Conservation (phyloP, 2,888 invertebrate genomes). For the Nowickia ferox region DNA sequence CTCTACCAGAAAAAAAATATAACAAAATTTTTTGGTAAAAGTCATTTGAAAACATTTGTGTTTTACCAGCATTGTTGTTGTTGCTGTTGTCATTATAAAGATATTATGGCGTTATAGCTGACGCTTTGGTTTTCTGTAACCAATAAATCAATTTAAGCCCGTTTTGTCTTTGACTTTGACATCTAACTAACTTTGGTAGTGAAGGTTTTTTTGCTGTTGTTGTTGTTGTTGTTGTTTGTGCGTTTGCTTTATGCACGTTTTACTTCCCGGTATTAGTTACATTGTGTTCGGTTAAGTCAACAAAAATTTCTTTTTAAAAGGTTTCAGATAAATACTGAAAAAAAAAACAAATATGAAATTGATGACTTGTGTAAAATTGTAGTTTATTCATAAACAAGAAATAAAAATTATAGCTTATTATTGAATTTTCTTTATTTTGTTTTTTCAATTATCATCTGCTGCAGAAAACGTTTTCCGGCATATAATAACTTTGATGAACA, state of each 20-base stretch:
- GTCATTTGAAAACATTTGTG: slow-evolving; percentile 31
- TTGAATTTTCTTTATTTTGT: neutral
- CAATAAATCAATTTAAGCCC: slow-evolving; percentile 70
- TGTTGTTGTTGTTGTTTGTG: slow-evolving; percentile 6
- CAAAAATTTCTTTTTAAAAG: slow-evolving; percentile 51
- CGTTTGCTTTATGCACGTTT: slow-evolving; percentile 28
- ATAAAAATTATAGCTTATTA: neutral
- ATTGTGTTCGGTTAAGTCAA: slow-evolving; percentile 33
- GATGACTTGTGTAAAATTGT: slow-evolving; percentile 1
- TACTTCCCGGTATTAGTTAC: slow-evolving; percentile 69
- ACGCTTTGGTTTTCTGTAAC: slow-evolving; percentile 46
- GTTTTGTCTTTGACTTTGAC: slow-evolving; percentile 71
- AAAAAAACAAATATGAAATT: slow-evolving; percentile 11
- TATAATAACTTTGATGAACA: neutral
- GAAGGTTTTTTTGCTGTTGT: slow-evolving; percentile 59
- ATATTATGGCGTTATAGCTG: slow-evolving; percentile 21
- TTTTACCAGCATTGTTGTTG: neutral
- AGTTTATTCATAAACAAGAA: neutral
- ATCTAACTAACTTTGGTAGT: slow-evolving; percentile 54
- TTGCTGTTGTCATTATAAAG: slow-evolving; percentile 25
- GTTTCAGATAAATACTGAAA: slow-evolving; percentile 45
- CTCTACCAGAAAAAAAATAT: neutral
- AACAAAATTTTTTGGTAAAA: slow-evolving; percentile 44
- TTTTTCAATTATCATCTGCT: neutral
- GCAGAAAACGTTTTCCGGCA: neutral